Evolutionary conservation across 2,797 vertebrate genomes (phyloP).

Genomic region (Alectoris magna): DNA sequence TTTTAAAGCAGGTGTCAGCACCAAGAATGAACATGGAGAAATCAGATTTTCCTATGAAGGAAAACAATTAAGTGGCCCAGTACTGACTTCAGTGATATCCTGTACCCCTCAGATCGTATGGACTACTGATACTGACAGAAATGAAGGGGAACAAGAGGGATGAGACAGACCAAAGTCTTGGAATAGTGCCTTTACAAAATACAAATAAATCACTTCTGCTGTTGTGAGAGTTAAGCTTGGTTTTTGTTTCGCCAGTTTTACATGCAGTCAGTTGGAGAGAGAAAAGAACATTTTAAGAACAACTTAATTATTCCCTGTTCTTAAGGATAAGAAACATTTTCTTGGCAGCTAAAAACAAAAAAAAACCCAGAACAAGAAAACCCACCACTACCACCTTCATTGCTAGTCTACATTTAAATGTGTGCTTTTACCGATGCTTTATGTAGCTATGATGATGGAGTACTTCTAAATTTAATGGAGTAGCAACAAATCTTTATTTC

Average conservation of each 20-base stretch:
- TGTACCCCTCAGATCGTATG: background rate
- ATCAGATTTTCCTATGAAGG: background rate
- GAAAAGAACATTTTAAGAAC: background rate
- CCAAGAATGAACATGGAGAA: background rate
- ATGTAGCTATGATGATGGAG: background rate
- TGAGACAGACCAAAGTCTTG: background rate
- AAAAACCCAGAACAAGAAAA: background rate
- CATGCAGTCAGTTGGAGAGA: conserved; percentile 3
- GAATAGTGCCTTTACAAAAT: background rate
- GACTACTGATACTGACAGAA: background rate
- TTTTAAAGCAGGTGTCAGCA: background rate
- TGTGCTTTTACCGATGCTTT: background rate
- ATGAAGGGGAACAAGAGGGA: background rate
- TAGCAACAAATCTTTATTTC: background rate
- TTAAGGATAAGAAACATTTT: background rate
- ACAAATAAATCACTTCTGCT: conserved; percentile 43
- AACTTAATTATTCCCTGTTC: background rate
- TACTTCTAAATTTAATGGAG: background rate
- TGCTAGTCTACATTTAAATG: background rate
- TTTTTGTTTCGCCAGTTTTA: conserved; percentile 36
- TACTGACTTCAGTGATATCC: background rate
- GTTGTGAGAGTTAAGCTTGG: background rate
- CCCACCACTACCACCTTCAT: background rate
- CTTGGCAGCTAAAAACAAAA: background rate
- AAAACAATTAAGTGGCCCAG: background rate